Evolutionary conservation across 2,888 invertebrate genomes (phyloP).

Genomic region (Andrena dorsata): DNA sequence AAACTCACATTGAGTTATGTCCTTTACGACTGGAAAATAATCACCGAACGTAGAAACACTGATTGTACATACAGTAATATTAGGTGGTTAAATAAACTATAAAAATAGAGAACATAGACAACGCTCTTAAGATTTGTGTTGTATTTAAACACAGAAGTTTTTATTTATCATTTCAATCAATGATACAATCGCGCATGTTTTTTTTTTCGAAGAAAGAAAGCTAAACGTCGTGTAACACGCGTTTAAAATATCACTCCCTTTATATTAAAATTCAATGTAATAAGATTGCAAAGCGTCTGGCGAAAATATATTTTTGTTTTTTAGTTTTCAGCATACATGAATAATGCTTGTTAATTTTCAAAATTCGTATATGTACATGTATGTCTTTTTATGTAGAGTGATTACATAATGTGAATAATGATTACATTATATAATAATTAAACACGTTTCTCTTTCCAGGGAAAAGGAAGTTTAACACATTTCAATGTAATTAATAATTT

Average conservation of each 20-base stretch:
- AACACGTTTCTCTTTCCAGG: slow-evolving; percentile 46
- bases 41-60: slow-evolving; percentile 44
- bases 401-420: slow-evolving; percentile 49
- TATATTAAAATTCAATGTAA: slow-evolving; percentile 23
- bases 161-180: slow-evolving; percentile 35
- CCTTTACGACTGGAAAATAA: slow-evolving; percentile 32
- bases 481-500: slow-evolving; percentile 64
- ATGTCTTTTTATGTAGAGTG: slow-evolving; percentile 52
- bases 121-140: slow-evolving; percentile 30
- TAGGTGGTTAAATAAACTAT: slow-evolving; percentile 19
- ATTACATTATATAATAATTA: slow-evolving; percentile 3
- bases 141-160: slow-evolving; percentile 9
- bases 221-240: neutral
- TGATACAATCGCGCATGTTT: neutral
- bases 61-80: slow-evolving; percentile 51
- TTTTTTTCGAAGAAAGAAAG: neutral
- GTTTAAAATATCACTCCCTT: slow-evolving; percentile 13
- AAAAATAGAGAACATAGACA: slow-evolving; percentile 27
- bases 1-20: slow-evolving; percentile 53
- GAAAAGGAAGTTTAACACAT: slow-evolving; percentile 51
- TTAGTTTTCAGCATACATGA: slow-evolving; percentile 51
- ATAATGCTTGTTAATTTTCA: slow-evolving; percentile 54
- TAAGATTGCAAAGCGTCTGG: neutral
- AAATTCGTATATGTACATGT: slow-evolving; percentile 48
- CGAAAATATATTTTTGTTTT: slow-evolving; percentile 29